A percentile compares a stretch with the other conserved stretches of the same genome.
phyloP scores from a whole-genome alignment of 2,888 invertebrate genomes.

The Melanchra persicariae region DNA sequence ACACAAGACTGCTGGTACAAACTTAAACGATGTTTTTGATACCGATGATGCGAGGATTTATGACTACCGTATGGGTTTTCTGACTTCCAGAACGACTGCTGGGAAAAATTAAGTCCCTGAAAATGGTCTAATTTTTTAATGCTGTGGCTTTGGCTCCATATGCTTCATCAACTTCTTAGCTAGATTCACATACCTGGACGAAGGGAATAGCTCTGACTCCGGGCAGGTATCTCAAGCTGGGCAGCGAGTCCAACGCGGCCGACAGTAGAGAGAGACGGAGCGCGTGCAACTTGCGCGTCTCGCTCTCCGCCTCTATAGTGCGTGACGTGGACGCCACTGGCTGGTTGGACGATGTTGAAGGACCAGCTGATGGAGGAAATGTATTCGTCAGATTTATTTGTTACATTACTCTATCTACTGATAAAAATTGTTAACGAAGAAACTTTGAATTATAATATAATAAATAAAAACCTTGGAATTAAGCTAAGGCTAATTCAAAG shows the following conservation, averaged over 20 bases:
- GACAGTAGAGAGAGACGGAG: conserved; percentile 94
- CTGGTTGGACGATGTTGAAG: conserved; percentile 80
- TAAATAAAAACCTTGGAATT: too few species aligned
- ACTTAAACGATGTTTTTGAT: not conserved
- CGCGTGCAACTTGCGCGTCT: conserved; percentile 91
- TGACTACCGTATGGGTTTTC: not conserved
- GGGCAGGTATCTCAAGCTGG: conserved; percentile 93
- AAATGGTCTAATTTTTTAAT: too few species aligned
- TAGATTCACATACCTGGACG: conserved; percentile 92
- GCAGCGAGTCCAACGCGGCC: conserved; percentile 94
- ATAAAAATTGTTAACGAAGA: not conserved
- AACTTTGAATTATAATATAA: not conserved
- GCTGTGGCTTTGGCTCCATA: too few species aligned
- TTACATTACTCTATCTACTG: not conserved
- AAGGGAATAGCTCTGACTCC: conserved; percentile 97
- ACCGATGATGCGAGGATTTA: not conserved
- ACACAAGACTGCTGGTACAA: not conserved
- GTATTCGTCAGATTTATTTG: not conserved
- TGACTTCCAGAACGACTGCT: not conserved
- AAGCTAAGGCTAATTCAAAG: too few species aligned
- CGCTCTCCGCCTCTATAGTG: conserved; percentile 83
- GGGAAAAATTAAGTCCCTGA: too few species aligned
- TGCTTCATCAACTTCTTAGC: not conserved
- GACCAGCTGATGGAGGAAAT: conserved; percentile 72
- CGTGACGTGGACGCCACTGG: conserved; percentile 81